A percentile compares a stretch with the other conserved stretches of the same genome.
Evolutionary conservation across 1,140 invertebrate genomes (phyloP).

Genomic region (Fragariocoptes setiger): DNA sequence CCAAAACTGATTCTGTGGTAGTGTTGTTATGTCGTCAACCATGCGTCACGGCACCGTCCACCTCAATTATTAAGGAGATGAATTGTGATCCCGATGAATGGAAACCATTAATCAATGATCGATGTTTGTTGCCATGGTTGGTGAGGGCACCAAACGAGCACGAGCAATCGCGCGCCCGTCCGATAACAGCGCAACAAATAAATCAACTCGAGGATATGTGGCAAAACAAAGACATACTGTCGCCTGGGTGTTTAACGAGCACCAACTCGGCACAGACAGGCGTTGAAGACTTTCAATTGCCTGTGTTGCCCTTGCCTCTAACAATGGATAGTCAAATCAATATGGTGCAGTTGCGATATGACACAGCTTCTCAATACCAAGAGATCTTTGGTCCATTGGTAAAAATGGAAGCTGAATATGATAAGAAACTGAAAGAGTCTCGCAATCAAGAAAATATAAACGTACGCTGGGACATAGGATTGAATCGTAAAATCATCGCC

Average conservation of each 20-base stretch:
- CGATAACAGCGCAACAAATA: slow-evolving; percentile 84
- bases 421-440: slow-evolving; percentile 85
- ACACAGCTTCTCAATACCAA: slow-evolving; percentile 95
- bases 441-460: slow-evolving; percentile 95
- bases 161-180: slow-evolving; percentile 68
- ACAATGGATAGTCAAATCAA: slow-evolving; percentile 10
- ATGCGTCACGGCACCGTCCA: slow-evolving; percentile 82
- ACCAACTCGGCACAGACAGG: slow-evolving; percentile 91
- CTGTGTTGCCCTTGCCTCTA: slow-evolving; percentile 37
- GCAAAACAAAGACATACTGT: slow-evolving; percentile 81
- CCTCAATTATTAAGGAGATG: slow-evolving; percentile 78
- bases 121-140: slow-evolving; percentile 77
- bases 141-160: slow-evolving; percentile 82
- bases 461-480: slow-evolving; percentile 85
- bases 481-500: slow-evolving; percentile 91
- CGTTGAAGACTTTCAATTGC: slow-evolving; percentile 81
- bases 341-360: slow-evolving; percentile 29
- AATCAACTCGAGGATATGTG: slow-evolving; percentile 91
- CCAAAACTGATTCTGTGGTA: slow-evolving; percentile 96
- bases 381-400: slow-evolving; percentile 92
- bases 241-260: too few species aligned
- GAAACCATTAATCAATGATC: slow-evolving; percentile 85
- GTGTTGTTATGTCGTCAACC: slow-evolving; percentile 85
- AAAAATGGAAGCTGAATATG: slow-evolving; percentile 90
- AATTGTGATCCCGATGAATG: slow-evolving; percentile 98